Conservation (phyloP, 2,888 invertebrate genomes). For the Gastracanthus pulcherrimus region DNA sequence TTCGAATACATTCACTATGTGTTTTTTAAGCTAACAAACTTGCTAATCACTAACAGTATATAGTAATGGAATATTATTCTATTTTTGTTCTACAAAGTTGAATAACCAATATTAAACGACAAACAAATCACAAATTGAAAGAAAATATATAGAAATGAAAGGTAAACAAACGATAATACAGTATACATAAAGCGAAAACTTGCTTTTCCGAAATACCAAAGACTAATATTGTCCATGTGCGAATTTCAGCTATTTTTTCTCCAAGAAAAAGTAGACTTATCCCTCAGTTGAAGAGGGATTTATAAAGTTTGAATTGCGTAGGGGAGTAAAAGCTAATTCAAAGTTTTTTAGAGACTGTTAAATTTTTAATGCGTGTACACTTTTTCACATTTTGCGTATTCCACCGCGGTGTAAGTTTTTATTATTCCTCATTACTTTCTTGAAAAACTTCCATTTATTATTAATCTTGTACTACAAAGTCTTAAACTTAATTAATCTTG, state of each 20-base stretch:
- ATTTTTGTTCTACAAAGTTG: no score
- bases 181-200: neutral
- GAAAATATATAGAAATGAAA: neutral
- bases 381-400: neutral
- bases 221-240: neutral
- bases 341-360: constrained; percentile 1
- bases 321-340: neutral
- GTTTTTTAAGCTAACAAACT: neutral
- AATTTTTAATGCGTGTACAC: neutral
- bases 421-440: neutral
- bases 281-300: neutral
- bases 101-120: neutral
- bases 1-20: neutral
- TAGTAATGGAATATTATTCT: no score
- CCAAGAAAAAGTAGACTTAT: neutral
- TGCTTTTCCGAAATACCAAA: constrained; percentile 1
- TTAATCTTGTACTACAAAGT: neutral
- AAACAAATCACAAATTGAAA: neutral
- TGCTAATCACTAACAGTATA: no score
- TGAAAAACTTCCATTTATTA: neutral
- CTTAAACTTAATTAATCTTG: neutral
- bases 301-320: neutral
- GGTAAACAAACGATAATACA: neutral
- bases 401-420: neutral
- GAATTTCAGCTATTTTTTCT: neutral